A percentile compares a stretch with the other conserved stretches of the same genome.
Conservation (phyloP, 1,140 invertebrate species). For the Hyphantria cunea region DNA sequence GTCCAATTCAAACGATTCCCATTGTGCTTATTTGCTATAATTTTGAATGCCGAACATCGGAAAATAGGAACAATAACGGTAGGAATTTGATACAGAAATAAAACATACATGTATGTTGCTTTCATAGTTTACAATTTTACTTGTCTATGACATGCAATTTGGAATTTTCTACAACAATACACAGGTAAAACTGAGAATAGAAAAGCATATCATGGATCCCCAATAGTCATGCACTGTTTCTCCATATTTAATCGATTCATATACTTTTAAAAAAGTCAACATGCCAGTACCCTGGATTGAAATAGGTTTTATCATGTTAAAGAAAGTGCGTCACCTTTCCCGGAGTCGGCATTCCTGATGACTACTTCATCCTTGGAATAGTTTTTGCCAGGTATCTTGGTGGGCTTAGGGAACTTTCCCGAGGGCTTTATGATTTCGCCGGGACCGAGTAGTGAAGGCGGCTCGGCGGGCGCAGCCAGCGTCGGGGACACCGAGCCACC, state of each 20-base stretch:
- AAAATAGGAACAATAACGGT: too few relatives aligned
- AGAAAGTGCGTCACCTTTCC: conserved; percentile 87
- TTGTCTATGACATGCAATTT: conserved; percentile 38
- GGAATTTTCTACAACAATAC: conserved; percentile 17
- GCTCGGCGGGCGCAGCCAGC: conserved; percentile 76
- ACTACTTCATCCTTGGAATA: conserved; percentile 97
- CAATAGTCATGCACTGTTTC: conserved; percentile 43
- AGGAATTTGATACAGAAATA: neutral
- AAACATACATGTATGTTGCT: neutral
- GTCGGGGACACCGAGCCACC: conserved; percentile 72
- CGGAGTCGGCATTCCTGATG: conserved; percentile 95
- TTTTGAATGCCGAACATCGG: too few relatives aligned
- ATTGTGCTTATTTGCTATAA: too few relatives aligned
- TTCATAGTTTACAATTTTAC: neutral
- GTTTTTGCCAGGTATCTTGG: conserved; percentile 94
- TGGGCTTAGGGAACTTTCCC: conserved; percentile 93
- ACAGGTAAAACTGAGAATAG: conserved; percentile 39
- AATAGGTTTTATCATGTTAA: neutral
- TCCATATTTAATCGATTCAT: conserved; percentile 23
- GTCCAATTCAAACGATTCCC: neutral
- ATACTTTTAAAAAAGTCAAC: too few relatives aligned
- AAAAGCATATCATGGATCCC: conserved; percentile 41
- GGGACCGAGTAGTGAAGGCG: conserved; percentile 85
- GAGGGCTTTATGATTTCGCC: conserved; percentile 94
- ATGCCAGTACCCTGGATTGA: too few relatives aligned